A percentile compares a stretch with the other conserved stretches of the same genome.
Evolutionary conservation across 2,888 invertebrate genomes (phyloP).

Genomic region (Troglohyphantes excavatus): DNA sequence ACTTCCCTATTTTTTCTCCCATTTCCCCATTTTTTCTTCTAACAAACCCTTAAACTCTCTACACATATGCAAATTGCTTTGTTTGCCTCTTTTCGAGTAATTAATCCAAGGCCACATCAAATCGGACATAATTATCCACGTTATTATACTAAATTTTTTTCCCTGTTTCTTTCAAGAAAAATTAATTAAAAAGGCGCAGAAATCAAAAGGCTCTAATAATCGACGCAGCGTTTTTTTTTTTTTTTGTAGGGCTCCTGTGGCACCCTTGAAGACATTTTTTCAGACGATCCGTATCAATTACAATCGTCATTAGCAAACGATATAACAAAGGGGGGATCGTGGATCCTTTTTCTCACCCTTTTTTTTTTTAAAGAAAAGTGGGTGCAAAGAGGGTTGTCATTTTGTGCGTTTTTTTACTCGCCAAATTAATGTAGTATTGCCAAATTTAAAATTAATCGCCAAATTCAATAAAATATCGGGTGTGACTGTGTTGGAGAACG

Average conservation of each 20-base stretch:
- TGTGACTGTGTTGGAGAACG: no score
- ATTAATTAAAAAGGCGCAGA: slow-evolving; percentile 7
- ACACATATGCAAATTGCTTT: neutral
- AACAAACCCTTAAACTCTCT: no score
- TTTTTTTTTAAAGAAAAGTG: no score
- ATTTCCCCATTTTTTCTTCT: neutral
- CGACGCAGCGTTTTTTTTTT: slow-evolving; percentile 29
- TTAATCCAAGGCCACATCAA: neutral
- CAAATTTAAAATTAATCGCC: no score
- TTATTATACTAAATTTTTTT: neutral
- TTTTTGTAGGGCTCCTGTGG: neutral
- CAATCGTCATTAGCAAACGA: slow-evolving; percentile 24
- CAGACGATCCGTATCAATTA: slow-evolving; percentile 39
- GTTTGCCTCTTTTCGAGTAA: neutral
- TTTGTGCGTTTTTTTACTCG: no score
- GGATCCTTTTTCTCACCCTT: no score
- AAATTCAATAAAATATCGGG: no score
- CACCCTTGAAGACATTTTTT: neutral
- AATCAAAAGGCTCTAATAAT: slow-evolving; percentile 33
- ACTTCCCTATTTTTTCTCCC: no score
- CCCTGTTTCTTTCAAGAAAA: neutral
- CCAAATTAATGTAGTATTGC: no score
- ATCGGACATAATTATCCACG: neutral
- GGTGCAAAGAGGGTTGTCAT: no score
- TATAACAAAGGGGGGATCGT: neutral